A percentile compares a stretch with the other conserved stretches of the same genome.
Evolutionary conservation across 2,888 invertebrate genomes (phyloP).

Genomic region (Agrochola lychnidis): DNA sequence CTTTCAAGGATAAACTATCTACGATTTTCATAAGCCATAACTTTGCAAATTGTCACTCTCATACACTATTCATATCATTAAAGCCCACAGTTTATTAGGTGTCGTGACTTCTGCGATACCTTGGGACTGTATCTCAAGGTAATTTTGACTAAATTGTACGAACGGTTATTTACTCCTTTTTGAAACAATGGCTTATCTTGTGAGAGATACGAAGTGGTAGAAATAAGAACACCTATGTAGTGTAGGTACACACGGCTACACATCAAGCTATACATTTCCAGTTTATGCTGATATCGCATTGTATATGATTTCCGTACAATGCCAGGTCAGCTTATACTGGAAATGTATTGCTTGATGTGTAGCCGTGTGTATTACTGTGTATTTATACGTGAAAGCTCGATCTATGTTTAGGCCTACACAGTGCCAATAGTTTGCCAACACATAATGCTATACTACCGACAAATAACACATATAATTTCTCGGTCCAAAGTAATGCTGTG

Average conservation of each 20-base stretch:
- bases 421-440: constrained; percentile 45
- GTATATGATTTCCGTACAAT: too few species aligned
- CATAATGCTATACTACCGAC: constrained; percentile 43
- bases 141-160: constrained; percentile 44
- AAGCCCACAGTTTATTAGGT: constrained; percentile 49
- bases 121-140: constrained; percentile 58
- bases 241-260: too few species aligned
- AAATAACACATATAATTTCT: constrained; percentile 61
- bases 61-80: constrained; percentile 63
- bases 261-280: too few species aligned
- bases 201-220: constrained; percentile 23
- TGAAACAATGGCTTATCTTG: constrained; percentile 47
- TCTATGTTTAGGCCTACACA: constrained; percentile 35
- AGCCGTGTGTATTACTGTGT: neutral
- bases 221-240: constrained; percentile 14
- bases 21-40: constrained; percentile 48
- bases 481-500: constrained; percentile 48
- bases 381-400: constrained; percentile 39
- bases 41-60: constrained; percentile 56
- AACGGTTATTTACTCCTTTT: constrained; percentile 37
- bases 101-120: constrained; percentile 56
- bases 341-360: too few species aligned
- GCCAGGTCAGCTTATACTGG: too few species aligned
- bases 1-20: constrained; percentile 45
- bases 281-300: too few species aligned